Conservation (phyloP, 2,888 invertebrate species). For the Tipula confusa region DNA sequence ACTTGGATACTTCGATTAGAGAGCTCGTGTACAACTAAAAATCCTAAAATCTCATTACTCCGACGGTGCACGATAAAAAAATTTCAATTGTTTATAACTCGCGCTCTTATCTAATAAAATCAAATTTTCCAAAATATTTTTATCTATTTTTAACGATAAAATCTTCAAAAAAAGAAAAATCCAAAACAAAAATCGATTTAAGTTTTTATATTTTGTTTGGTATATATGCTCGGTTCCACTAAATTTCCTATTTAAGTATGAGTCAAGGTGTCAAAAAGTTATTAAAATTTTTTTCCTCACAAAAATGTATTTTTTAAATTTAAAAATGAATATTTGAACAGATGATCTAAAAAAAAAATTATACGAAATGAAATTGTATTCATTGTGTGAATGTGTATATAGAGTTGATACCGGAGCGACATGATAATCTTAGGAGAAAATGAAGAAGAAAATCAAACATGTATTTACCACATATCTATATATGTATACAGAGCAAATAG, state of each 20-base stretch:
- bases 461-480: not conserved
- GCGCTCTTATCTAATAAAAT: slow-evolving; percentile 12
- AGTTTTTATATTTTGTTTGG: not conserved
- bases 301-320: not conserved
- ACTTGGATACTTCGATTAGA: not conserved
- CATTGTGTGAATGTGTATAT: not conserved
- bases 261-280: slow-evolving; percentile 25
- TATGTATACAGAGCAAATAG: not conserved
- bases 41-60: not conserved
- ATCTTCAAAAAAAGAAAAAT: slow-evolving; percentile 3
- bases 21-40: not conserved
- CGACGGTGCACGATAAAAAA: not conserved
- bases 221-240: not conserved
- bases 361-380: slow-evolving; percentile 20
- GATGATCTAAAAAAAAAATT: slow-evolving; percentile 13
- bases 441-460: not conserved
- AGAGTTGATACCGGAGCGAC: not conserved
- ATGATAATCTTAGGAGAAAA: not conserved
- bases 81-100: not conserved
- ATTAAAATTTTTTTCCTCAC: not conserved
- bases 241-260: slow-evolving; percentile 25
- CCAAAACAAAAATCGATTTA: slow-evolving; percentile 3
- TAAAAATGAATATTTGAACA: slow-evolving; percentile 25
- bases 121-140: not conserved
- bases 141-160: not conserved